Percentiles rank a stretch among this genome's conserved stretches.
These are phyloP conservation scores for Erythrocercus mccallii DNA, from an alignment of 2,113 vertebrate genomes.

Conservation along the genomic window DNA sequence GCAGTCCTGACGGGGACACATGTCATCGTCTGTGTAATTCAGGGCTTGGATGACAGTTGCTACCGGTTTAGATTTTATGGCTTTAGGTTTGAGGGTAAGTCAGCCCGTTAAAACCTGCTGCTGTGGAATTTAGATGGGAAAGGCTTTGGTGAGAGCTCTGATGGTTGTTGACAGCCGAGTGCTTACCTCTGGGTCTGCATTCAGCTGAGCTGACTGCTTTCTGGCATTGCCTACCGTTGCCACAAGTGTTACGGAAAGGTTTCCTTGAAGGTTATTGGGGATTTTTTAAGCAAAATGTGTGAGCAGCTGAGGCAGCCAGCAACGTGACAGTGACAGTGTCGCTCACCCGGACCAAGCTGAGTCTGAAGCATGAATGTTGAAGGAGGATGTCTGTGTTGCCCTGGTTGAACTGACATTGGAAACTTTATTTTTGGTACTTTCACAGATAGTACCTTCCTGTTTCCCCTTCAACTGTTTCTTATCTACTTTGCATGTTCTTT, in stretches of 20 bases:
- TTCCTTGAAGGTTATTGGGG: not conserved
- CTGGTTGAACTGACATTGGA: not conserved
- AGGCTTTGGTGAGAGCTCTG: not conserved
- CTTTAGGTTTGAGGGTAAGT: slow-evolving; percentile 23
- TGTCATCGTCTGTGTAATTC: not conserved
- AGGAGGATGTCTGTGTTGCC: not conserved
- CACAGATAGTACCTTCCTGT: not conserved
- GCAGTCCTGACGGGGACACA: not conserved
- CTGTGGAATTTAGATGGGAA: not conserved
- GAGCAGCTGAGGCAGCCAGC: slow-evolving; percentile 9
- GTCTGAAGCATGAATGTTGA: not conserved
- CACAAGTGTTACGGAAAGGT: not conserved
- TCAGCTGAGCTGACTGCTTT: not conserved
- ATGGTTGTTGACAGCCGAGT: not conserved
- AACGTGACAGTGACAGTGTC: not conserved
- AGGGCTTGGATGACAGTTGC: not conserved
- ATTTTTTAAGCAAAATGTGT: slow-evolving; percentile 17
- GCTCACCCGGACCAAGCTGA: not conserved
- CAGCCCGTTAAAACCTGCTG: slow-evolving; percentile 7
- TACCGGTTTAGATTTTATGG: slow-evolving; percentile 21
- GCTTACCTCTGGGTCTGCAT: slow-evolving; percentile 14
- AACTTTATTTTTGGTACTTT: not conserved
- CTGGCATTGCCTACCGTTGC: slow-evolving; percentile 17
- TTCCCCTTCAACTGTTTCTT: not conserved
- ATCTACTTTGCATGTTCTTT: not conserved